Conservation (phyloP, 2,888 invertebrate species). For the Tetrapedia diversipes region DNA sequence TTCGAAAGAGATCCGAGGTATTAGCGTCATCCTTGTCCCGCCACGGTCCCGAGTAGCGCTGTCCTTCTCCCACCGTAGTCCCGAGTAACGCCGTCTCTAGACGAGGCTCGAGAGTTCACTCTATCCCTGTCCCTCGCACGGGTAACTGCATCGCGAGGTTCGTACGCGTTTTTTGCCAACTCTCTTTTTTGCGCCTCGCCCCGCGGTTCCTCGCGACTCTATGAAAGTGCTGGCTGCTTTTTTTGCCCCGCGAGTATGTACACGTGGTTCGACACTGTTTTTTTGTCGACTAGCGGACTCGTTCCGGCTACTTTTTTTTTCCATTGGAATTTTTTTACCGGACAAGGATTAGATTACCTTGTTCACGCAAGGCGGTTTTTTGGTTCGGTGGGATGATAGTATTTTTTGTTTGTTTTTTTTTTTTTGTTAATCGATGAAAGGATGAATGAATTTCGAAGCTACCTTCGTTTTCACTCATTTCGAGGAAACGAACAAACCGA, state of each 20-base stretch:
- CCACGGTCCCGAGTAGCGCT: not conserved
- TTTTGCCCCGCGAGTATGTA: not conserved
- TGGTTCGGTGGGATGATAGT: no score
- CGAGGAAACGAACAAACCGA: no score
- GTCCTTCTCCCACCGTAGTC: not conserved
- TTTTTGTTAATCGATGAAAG: no score
- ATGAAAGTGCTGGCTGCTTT: slow-evolving; percentile 10
- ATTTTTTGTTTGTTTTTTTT: no score
- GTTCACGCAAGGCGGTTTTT: no score
- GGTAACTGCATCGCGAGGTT: slow-evolving; percentile 8
- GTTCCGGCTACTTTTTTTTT: not conserved
- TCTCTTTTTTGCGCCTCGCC: not conserved
- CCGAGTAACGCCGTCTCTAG: not conserved
- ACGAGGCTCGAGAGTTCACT: not conserved
- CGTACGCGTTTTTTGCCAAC: slow-evolving; percentile 6
- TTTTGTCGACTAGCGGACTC: not conserved
- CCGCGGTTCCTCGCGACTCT: slow-evolving; percentile 9
- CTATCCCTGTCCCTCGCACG: not conserved
- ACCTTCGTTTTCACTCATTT: not conserved
- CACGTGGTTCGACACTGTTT: slow-evolving; percentile 9
- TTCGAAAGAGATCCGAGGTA: slow-evolving; percentile 38
- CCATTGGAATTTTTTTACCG: not conserved
- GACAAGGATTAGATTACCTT: not conserved
- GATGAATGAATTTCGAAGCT: not conserved
- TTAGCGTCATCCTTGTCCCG: slow-evolving; percentile 4